These are phyloP conservation scores for Apeira syringaria DNA, from an alignment of 2,888 invertebrate genomes.

Conservation along the genomic window DNA sequence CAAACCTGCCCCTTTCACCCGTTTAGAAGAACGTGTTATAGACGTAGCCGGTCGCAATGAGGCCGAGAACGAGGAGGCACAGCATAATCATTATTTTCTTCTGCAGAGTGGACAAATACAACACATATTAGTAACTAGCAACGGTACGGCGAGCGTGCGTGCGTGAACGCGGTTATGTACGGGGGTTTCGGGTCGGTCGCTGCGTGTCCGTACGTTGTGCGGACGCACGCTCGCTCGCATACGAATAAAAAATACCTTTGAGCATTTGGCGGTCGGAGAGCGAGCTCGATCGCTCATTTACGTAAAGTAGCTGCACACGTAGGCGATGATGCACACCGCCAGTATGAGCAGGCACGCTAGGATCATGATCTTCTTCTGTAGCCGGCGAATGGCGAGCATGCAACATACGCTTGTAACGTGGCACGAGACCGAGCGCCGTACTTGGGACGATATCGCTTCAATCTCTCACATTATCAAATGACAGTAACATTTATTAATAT, in stretches of 20 bases:
- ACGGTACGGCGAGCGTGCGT: slow-evolving; percentile 54
- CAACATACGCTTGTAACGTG: slow-evolving; percentile 75
- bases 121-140: slow-evolving; percentile 70
- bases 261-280: slow-evolving; percentile 57
- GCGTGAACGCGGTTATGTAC: slow-evolving; percentile 25
- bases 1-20: slow-evolving; percentile 76
- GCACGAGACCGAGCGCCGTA: slow-evolving; percentile 40
- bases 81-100: slow-evolving; percentile 97
- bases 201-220: slow-evolving; percentile 19
- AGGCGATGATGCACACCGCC: slow-evolving; percentile 90
- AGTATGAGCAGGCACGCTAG: slow-evolving; percentile 94
- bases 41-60: slow-evolving; percentile 85
- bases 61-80: slow-evolving; percentile 91
- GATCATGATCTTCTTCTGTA: slow-evolving; percentile 96
- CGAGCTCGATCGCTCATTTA: slow-evolving; percentile 63
- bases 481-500: slow-evolving; percentile 16
- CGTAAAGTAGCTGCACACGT: slow-evolving; percentile 78
- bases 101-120: slow-evolving; percentile 86
- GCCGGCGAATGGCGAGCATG: slow-evolving; percentile 67
- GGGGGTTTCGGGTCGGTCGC: slow-evolving; percentile 1
- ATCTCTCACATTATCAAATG: slow-evolving; percentile 33
- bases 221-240: slow-evolving; percentile 47
- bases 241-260: slow-evolving; percentile 68
- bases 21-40: slow-evolving; percentile 81
- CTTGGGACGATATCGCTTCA: slow-evolving; percentile 38